Conservation (phyloP, 2,888 invertebrate genomes). For the Adelphocoris suturalis region DNA sequence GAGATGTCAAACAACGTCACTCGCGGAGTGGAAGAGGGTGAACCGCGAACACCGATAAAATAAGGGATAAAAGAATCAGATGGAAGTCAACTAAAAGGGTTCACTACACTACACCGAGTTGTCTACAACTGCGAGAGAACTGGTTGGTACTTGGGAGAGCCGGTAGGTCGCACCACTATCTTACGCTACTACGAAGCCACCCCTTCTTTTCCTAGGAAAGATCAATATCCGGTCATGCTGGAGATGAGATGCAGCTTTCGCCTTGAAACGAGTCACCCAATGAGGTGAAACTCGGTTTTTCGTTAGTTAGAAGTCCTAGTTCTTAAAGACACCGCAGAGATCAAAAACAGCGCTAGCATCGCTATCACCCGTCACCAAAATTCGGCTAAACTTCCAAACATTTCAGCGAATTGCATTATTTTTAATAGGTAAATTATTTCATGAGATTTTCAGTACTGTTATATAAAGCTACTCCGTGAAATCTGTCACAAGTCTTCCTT, state of each 20-base stretch:
- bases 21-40: not conserved
- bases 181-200: not conserved
- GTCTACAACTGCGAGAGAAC: conserved; percentile 16
- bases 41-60: conserved; percentile 4
- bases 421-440: not conserved
- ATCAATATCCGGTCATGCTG: conserved; percentile 17
- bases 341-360: not conserved
- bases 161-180: not conserved
- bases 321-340: not conserved
- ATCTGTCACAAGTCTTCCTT: too few relatives aligned
- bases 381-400: not conserved
- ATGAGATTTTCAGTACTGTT: not conserved
- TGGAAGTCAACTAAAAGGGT: conserved; percentile 29
- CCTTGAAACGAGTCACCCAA: not conserved
- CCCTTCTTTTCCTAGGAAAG: not conserved
- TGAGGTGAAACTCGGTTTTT: not conserved
- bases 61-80: not conserved
- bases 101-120: conserved; percentile 26
- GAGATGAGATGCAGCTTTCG: not conserved
- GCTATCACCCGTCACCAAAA: not conserved
- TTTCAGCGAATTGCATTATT: not conserved
- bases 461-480: not conserved
- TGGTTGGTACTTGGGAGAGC: not conserved
- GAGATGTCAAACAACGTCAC: conserved; percentile 21
- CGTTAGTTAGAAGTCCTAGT: not conserved